Base-by-base conservation (phyloP, 2,113 vertebrate genomes). In the Microcebus ravelobensis region DNA sequence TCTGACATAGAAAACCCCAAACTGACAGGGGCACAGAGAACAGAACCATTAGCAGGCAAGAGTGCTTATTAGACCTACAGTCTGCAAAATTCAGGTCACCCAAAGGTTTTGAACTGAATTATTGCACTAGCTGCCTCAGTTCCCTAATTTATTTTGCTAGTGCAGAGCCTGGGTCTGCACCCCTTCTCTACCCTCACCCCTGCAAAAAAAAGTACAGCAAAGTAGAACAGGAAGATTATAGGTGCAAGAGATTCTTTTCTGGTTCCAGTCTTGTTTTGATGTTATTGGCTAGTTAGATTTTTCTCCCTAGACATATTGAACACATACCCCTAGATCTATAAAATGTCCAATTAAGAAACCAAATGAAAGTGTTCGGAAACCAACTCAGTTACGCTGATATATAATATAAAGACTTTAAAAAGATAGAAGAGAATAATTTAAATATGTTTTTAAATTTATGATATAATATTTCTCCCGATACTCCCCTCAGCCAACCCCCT, bases 401-500 rank as follows among this genome's bases (percentile, higher is more conserved):
- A 79, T 83, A 91, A 95, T 18, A 1, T 29, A 96, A 90, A n/a
- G 61, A 89, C 80, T 89, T 93, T 82, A 90, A 95, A 71, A 71
- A 92, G 52, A 80, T n/a, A 92, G 65, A 92, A 94, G 42, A 82
- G 36, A 87, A 70, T 89, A 91, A 96, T 92, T 91, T 96, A 97
- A 92, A 81, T 92, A 57, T 94, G 79, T 94, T 97, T 97, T 97
- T 71, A 90, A 97, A 97, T 39, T 76, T 67, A 67, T 4, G 61
- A 27, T 34, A 42, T 76, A 81, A 61, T 82, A 84, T 81, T 91
- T 94, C 73, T 89, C 48, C 50, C 87, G 93, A 93, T 59, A 89
- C 39, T 92, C 67, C 34, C 36, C 48, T 84, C 29, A 63, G 29
- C 29, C 65, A 88, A 23, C 31, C 45, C 71, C 6, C 73, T 88